Evolutionary conservation across 2,797 vertebrate species (phyloP).

Genomic region (Petrocephalus schoutedeni): DNA sequence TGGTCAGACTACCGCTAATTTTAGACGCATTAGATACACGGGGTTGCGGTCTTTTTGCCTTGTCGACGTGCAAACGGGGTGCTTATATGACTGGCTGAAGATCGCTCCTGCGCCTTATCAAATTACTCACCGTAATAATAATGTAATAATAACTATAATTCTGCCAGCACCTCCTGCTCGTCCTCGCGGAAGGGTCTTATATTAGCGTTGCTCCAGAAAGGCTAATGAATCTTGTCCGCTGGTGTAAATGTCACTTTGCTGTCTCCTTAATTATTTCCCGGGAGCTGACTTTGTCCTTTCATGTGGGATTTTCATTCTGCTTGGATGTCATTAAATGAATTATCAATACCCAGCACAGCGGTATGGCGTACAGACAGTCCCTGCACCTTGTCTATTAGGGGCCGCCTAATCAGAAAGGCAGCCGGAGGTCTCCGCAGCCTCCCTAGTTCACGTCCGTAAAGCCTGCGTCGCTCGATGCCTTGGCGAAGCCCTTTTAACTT

Average conservation of each 20-base stretch:
- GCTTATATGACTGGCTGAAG: neutral
- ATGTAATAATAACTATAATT: neutral
- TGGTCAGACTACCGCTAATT: neutral
- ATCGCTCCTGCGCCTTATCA: neutral
- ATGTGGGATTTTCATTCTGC: slow-evolving; percentile 21
- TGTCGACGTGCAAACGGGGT: neutral
- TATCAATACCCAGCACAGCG: slow-evolving; percentile 34
- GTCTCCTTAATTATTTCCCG: slow-evolving; percentile 32
- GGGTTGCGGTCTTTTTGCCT: neutral
- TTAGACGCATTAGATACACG: neutral
- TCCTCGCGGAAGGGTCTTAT: neutral
- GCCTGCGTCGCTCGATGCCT: neutral
- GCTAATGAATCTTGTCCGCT: slow-evolving; percentile 29
- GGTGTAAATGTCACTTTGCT: slow-evolving; percentile 33
- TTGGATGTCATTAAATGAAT: slow-evolving; percentile 34
- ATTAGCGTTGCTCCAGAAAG: slow-evolving; percentile 24
- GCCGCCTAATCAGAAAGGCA: neutral
- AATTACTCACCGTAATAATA: neutral
- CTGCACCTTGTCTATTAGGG: neutral
- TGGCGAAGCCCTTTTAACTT: neutral
- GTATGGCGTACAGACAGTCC: neutral
- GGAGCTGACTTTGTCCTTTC: slow-evolving; percentile 37
- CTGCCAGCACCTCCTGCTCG: neutral
- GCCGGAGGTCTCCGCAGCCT: neutral
- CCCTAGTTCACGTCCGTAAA: neutral